Base-by-base conservation (phyloP, 2,888 invertebrate species). In the Coecobrya sp. region DNA sequence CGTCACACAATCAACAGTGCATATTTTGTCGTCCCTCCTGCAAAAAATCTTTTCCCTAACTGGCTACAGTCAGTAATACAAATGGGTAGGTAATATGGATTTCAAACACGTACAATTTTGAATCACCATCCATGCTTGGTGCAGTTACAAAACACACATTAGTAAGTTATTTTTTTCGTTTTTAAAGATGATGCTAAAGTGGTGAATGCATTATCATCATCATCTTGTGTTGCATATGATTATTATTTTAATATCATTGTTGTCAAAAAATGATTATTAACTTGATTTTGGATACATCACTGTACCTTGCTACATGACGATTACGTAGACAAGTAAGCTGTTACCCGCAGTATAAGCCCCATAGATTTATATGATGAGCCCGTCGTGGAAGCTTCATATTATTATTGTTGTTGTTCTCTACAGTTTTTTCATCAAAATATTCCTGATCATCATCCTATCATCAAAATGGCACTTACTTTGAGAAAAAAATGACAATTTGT, bases 241-340 rank as follows among this genome's bases (percentile, higher is more conserved):
- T 79, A 49, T 30, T 79, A 27, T 79, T 52, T 52, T 79, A 27
- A 79, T 79, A 22, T 79, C 30, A 81, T 59, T 59, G 55, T 59
- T 81, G 52, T 81, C 81, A 79, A 81, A 79, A n/a, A 81, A 59
- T 81, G 30, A 36, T 42, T 81, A 81, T 81, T 81, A 81, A 59
- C 59, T 79, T 52, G 49, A 79, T 42, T 70, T 70, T 70, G 70
- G 36, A 42, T 68, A 36, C 68, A 68, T 36, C 27, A 68, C n/a
- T 36, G 7, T 8, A 36, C 8, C 16, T 70, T 70, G 16, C 70
- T 42, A 73, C 70, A 73, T 19, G 70, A 19, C 13, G 1, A 42
- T 73, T 73, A 19, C 70, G 25, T 11, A 36, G 70, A 36, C n/a
- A n/a, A 11, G 36, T 27, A 65, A 2, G 27, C 8, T 65, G 27